Conservation (phyloP, 2,888 invertebrate genomes). For the Platycnemis pennipes region DNA sequence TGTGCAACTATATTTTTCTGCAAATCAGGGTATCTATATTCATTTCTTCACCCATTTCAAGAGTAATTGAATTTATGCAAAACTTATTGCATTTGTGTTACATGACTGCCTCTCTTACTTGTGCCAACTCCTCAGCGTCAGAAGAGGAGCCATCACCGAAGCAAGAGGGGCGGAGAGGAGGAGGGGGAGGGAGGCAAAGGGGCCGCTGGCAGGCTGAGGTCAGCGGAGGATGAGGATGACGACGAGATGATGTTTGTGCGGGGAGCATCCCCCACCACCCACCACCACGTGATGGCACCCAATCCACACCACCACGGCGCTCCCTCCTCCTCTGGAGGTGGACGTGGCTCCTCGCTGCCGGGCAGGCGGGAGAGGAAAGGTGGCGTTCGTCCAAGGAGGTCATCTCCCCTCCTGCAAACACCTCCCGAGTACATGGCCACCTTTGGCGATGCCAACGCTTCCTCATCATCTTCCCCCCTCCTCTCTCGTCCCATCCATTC, state of each 20-base stretch:
- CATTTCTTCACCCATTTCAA: no score
- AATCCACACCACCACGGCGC: neutral
- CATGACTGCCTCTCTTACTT: no score
- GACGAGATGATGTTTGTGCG: slow-evolving; percentile 91
- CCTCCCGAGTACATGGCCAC: neutral
- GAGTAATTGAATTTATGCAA: no score
- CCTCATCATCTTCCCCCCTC: neutral
- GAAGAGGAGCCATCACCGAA: slow-evolving; percentile 75
- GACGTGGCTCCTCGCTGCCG: neutral
- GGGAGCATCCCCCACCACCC: slow-evolving; percentile 85
- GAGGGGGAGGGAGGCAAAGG: neutral
- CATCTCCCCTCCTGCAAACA: slow-evolving; percentile 38
- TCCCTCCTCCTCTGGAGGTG: neutral
- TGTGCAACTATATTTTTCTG: no score
- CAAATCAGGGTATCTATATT: no score
- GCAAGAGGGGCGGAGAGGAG: slow-evolving; percentile 60
- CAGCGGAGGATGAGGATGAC: slow-evolving; percentile 84
- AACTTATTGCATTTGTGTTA: no score
- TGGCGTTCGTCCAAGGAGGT: neutral
- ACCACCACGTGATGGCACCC: neutral
- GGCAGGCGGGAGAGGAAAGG: neutral
- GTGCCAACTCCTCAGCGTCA: slow-evolving; percentile 80
- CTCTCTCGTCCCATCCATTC: neutral
- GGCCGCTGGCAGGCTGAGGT: slow-evolving; percentile 72
- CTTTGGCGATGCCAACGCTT: neutral